Conservation (phyloP, 2,888 invertebrate species). For the Agonopterix heracliana region DNA sequence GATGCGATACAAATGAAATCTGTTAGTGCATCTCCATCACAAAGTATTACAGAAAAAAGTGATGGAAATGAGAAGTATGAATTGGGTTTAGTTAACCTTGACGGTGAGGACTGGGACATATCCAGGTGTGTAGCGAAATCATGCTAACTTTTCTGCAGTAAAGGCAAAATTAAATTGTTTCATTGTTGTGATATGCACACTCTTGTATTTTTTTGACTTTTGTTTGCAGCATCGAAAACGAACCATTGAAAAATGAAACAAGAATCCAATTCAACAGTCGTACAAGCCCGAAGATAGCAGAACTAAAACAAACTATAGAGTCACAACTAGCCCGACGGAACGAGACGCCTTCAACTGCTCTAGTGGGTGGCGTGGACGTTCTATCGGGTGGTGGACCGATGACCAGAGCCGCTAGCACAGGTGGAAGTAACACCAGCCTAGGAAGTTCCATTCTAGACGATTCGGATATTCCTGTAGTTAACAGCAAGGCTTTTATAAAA, state of each 20-base stretch:
- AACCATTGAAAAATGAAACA: constrained; percentile 44
- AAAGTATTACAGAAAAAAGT: constrained; percentile 61
- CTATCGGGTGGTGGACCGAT: constrained; percentile 32
- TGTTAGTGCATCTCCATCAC: constrained; percentile 69
- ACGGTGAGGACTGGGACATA: constrained; percentile 72
- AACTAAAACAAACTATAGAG: constrained; percentile 74
- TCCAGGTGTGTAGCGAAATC: constrained; percentile 53
- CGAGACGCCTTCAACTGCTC: constrained; percentile 41
- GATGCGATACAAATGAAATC: constrained; percentile 74
- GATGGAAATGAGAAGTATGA: constrained; percentile 53
- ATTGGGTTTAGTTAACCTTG: constrained; percentile 54
- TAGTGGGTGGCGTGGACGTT: constrained; percentile 56
- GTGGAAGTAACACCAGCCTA: constrained; percentile 66
- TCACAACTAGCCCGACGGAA: constrained; percentile 65
- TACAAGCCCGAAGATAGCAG: constrained; percentile 73
- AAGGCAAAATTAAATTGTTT: no score
- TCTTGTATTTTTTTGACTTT: background rate
- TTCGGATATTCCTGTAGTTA: constrained; percentile 40
- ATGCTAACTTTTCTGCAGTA: background rate
- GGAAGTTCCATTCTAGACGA: constrained; percentile 69
- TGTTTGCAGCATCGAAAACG: constrained; percentile 60
- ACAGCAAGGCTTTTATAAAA: constrained; percentile 42
- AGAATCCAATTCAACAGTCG: constrained; percentile 61
- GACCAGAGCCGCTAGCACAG: constrained; percentile 39
- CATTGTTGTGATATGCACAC: no score